These are phyloP conservation scores for Cosmorhoe ocellata DNA, from an alignment of 2,888 invertebrate genomes.

Conservation along the genomic window DNA sequence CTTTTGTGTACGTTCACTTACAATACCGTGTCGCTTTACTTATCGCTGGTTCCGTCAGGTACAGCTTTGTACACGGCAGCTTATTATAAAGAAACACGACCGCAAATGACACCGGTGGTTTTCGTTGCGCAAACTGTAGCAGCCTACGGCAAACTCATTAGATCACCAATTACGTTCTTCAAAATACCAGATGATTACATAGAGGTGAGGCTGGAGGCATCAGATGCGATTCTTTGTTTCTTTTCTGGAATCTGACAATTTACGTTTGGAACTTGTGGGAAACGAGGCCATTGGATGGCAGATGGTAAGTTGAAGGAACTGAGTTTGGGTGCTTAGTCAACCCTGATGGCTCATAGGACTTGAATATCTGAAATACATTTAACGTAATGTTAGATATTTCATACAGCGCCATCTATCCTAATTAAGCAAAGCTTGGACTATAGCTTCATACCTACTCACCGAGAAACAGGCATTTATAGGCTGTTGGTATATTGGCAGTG, in stretches of 20 bases:
- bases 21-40: neutral
- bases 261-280: slow-evolving; percentile 33
- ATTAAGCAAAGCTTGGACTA: too few relatives aligned
- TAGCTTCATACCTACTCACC: too few relatives aligned
- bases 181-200: slow-evolving; percentile 77
- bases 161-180: slow-evolving; percentile 71
- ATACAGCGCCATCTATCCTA: too few relatives aligned
- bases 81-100: slow-evolving; percentile 29
- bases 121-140: slow-evolving; percentile 74
- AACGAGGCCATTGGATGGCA: slow-evolving; percentile 12
- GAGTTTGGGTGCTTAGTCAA: too few relatives aligned
- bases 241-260: slow-evolving; percentile 55
- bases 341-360: too few relatives aligned
- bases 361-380: too few relatives aligned
- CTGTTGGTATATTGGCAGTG: too few relatives aligned
- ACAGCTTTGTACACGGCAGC: slow-evolving; percentile 9
- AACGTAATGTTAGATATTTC: too few relatives aligned
- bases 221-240: slow-evolving; percentile 69
- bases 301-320: neutral
- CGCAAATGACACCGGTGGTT: slow-evolving; percentile 65
- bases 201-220: slow-evolving; percentile 60
- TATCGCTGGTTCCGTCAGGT: slow-evolving; percentile 11
- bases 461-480: too few relatives aligned
- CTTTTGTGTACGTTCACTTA: too few relatives aligned
- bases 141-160: slow-evolving; percentile 76